These are phyloP conservation scores for Battus philenor DNA, from an alignment of 1,140 invertebrate species.

Conservation along the genomic window DNA sequence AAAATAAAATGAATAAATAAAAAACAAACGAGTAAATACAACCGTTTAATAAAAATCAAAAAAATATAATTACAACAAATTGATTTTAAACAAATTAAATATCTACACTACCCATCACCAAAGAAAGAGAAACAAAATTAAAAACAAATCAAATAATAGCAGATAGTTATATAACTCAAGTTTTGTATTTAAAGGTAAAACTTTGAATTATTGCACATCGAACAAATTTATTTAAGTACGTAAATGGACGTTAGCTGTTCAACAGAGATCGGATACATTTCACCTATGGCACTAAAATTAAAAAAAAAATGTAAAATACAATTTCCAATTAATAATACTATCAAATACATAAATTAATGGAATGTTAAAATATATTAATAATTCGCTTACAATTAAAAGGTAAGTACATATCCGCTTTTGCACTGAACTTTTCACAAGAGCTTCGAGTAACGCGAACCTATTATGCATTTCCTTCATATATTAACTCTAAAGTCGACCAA, in stretches of 20 bases:
- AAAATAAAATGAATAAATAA: conserved; percentile 36
- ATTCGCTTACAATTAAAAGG: conserved; percentile 5
- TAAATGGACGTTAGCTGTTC: conserved; percentile 25
- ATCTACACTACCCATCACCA: conserved; percentile 53
- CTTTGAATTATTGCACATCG: conserved; percentile 31
- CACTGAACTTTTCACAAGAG: too few relatives aligned
- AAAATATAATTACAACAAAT: conserved; percentile 50
- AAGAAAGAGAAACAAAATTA: conserved; percentile 23
- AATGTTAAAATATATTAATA: conserved; percentile 32
- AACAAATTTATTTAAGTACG: conserved; percentile 17
- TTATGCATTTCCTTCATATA: conserved; percentile 5
- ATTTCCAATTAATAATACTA: conserved; percentile 19
- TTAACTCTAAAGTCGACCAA: conserved; percentile 1
- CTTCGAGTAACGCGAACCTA: too few relatives aligned
- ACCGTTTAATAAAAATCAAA: conserved; percentile 72
- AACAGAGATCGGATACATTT: conserved; percentile 23
- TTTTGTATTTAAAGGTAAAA: conserved; percentile 6
- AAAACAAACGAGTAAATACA: conserved; percentile 54
- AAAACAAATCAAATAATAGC: conserved; percentile 15
- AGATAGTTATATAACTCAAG: too few relatives aligned
- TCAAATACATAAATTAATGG: conserved; percentile 25
- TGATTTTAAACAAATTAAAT: conserved; percentile 36
- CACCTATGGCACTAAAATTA: conserved; percentile 42
- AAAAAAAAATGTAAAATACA: conserved; percentile 23
- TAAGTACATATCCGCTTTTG: conserved; percentile 13